phyloP scores from a whole-genome alignment of 1,140 invertebrate genomes.

The Brachionus asplanchnoidis region DNA sequence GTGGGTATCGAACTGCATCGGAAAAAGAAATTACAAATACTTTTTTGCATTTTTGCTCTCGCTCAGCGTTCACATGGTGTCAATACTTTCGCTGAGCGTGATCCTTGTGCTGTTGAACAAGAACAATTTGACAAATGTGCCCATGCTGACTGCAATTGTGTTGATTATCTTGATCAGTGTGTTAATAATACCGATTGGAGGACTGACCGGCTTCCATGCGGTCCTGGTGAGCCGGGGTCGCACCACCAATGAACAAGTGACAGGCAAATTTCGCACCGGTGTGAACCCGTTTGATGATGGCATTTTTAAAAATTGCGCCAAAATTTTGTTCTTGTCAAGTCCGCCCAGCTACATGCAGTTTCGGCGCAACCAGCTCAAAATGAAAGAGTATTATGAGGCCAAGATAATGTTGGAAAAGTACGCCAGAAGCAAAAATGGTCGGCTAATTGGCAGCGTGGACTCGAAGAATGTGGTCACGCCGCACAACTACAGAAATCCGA shows the following conservation, averaged over 20 bases:
- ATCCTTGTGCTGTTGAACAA: not conserved
- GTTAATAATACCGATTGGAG: slow-evolving; percentile 90
- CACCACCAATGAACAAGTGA: slow-evolving; percentile 99
- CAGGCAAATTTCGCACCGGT: slow-evolving; percentile 75
- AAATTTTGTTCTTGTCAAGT: slow-evolving; percentile 23
- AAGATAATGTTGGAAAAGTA: not conserved
- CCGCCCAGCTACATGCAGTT: slow-evolving; percentile 19
- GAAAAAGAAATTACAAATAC: slow-evolving; percentile 85
- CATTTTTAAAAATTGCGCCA: not conserved
- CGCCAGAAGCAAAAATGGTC: not conserved
- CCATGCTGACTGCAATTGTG: slow-evolving; percentile 62
- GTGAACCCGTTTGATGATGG: slow-evolving; percentile 73
- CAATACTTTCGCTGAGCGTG: slow-evolving; percentile 77
- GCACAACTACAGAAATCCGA: not conserved
- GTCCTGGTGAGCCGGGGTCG: slow-evolving; percentile 90
- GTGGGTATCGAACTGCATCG: slow-evolving; percentile 63
- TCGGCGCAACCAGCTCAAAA: not conserved
- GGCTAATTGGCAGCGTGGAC: not conserved
- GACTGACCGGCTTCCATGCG: slow-evolving; percentile 93
- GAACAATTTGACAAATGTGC: slow-evolving; percentile 44
- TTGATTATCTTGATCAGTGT: slow-evolving; percentile 84
- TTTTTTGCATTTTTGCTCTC: slow-evolving; percentile 85
- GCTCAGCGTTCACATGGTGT: slow-evolving; percentile 88
- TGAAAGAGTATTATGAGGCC: slow-evolving; percentile 1
- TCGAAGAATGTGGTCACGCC: not conserved